Base-by-base conservation (phyloP, 2,113 vertebrate genomes). In the Megaleporinus macrocephalus region DNA sequence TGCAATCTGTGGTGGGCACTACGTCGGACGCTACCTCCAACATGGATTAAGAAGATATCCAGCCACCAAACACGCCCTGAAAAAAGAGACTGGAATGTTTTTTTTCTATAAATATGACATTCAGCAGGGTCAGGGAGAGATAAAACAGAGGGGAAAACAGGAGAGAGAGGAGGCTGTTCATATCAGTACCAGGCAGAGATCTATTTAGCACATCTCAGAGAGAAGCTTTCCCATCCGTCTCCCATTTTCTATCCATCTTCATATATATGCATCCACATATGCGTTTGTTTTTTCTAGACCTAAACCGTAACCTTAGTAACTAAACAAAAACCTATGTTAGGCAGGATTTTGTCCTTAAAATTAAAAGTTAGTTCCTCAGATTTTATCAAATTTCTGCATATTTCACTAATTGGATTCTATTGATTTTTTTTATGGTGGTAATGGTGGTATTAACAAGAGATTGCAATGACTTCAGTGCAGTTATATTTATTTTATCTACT, bases 161-260 rank as follows among this genome's bases (percentile, higher is more conserved):
- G 49, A 26, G 29, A 69, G 44, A 9, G 16, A 20, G 26, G 66
- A 73, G 77, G 78, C 47, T 41, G 77, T 66, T 85, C 65, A 63
- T 76, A 55, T 72, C n/a, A 22, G 77, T 86, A 86, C 81, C 77
- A 86, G 81, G 84, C 57, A 82, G 44, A 82, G 49, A 65, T 57
- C 76, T 57, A 57, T 59, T 68, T 72, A 22, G 55, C 26, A 57
- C 9, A 44, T 12, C 47, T 59, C 29, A 53, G 24, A 30, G n/a
- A 33, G 63, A 79, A 24, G 24, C 22, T 62, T 30, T 68, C 13
- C 29, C 51, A 65, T 12, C 11, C 4, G n/a, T n/a, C 12, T 53
- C 20, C 59, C 65, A 5, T 41, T 75, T 20, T 26, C 18, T 59
- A 27, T 24, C 49, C 7, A 18, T 49, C 26, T n/a, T 20, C 49